Conservation (phyloP, 1,140 invertebrate species). For the Spodoptera litura region DNA sequence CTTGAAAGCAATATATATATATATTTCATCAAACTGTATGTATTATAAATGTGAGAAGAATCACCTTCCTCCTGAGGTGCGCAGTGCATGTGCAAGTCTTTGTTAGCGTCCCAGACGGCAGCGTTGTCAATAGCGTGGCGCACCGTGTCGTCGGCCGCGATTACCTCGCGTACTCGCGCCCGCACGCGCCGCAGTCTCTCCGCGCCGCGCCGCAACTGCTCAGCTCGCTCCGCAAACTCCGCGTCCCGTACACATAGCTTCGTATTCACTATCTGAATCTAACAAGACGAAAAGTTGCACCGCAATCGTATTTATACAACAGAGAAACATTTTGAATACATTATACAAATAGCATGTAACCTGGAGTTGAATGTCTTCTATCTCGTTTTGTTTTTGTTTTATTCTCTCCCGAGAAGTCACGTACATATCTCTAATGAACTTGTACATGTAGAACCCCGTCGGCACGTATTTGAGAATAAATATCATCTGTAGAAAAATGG, state of each 20-base stretch:
- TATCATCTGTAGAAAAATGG: slow-evolving; percentile 60
- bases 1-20: neutral
- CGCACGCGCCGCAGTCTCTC: slow-evolving; percentile 66
- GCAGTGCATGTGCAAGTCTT: slow-evolving; percentile 49
- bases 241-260: slow-evolving; percentile 72
- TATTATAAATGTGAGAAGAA: neutral
- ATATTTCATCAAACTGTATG: neutral
- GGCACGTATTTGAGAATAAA: slow-evolving; percentile 77
- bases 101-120: slow-evolving; percentile 51
- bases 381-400: slow-evolving; percentile 65
- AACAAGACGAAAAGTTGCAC: neutral
- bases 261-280: slow-evolving; percentile 76
- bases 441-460: slow-evolving; percentile 70
- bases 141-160: slow-evolving; percentile 66
- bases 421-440: slow-evolving; percentile 68
- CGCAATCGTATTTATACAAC: neutral
- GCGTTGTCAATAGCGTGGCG: slow-evolving; percentile 53
- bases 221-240: slow-evolving; percentile 66
- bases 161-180: slow-evolving; percentile 65
- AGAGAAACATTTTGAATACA: neutral
- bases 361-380: slow-evolving; percentile 78
- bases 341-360: slow-evolving; percentile 51
- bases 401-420: slow-evolving; percentile 63
- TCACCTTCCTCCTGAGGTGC: slow-evolving; percentile 63
- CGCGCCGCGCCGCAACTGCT: slow-evolving; percentile 56